Conservation (phyloP, 2,888 invertebrate species). For the Thalpophila matura region DNA sequence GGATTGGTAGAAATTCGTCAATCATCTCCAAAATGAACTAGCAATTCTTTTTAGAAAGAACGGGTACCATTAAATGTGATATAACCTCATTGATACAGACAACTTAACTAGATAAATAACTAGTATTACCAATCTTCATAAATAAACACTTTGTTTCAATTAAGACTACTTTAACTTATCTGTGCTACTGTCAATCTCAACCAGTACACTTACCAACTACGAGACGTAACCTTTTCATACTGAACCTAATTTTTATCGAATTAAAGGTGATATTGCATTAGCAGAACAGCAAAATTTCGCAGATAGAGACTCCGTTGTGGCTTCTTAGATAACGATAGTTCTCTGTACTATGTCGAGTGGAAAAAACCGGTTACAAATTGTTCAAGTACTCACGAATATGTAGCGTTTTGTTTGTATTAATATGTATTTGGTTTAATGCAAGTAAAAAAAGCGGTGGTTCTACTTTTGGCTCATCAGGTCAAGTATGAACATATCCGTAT, state of each 20-base stretch:
- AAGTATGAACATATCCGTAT: conserved; percentile 10
- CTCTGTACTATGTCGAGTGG: conserved; percentile 42
- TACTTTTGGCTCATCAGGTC: background rate
- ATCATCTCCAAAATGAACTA: background rate
- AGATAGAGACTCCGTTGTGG: conserved; percentile 46
- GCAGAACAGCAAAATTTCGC: conserved; percentile 31
- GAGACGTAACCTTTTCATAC: background rate
- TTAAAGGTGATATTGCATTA: conserved; percentile 26
- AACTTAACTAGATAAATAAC: background rate
- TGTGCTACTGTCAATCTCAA: conserved; percentile 27
- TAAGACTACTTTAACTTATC: conserved; percentile 53
- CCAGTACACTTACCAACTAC: conserved; percentile 6
- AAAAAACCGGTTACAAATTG: conserved; percentile 46
- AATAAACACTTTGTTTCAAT: conserved; percentile 41
- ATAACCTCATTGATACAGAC: conserved; percentile 5
- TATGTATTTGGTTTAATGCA: conserved; percentile 46
- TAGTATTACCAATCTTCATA: conserved; percentile 5
- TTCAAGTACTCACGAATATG: conserved; percentile 35
- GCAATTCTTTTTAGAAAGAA: background rate
- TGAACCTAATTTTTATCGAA: accelerated
- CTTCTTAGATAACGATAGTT: conserved; percentile 55
- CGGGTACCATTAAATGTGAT: background rate
- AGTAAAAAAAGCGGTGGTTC: background rate
- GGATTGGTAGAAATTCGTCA: too few species aligned
- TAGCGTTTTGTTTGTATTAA: conserved; percentile 41